Evolutionary conservation across 2,797 vertebrate species (phyloP), one percentile per base, ranked within the genome.

Genomic region (Sparus aurata): DNA sequence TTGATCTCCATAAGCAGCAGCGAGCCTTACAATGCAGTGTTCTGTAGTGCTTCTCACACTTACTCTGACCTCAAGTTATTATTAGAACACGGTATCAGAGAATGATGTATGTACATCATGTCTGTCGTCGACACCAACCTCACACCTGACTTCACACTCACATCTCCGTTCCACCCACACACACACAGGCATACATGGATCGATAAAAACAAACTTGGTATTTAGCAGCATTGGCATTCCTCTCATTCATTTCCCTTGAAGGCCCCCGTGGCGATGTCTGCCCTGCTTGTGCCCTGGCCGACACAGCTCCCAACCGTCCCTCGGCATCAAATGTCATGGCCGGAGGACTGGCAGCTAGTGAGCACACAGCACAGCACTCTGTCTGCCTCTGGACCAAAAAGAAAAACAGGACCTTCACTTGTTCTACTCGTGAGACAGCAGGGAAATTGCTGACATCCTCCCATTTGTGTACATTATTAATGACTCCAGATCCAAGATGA

Each of bases 161-260:
- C 17, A 54, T 30, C 47, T 58, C 68, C 17, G 8, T 49, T 57
- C 57, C 59, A 55, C 65, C n/a, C 49, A 23, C 41, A 60, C 17
- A 68, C 50, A 41, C n/a, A 41, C 73, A 59, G 41, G 54, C 15
- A 67, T 8, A 13, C 52, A 34, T 9, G 2, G 64, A 79, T 87
- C 72, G 25, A 84, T 82, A 63, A 63, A 73, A 82, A 79, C 72
- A 84, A 79, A 75, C 68, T 73, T 77, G 82, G 79, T 76, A 81
- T 84, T 82, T 82, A 84, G 58, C 60, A 2, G 49, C 68, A 79
- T 84, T 87, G 75, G n/a, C 75, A 87, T 84, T 87, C 85, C 49
- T 69, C 55, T 79, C 71, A 49, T 74, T 65, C 53, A 5, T 30
- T 55, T 57, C 60, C 50, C 64, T 52, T 30, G n/a, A 66, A 71